phyloP scores from a whole-genome alignment of 2,113 vertebrate species.

The Callipepla californica region DNA sequence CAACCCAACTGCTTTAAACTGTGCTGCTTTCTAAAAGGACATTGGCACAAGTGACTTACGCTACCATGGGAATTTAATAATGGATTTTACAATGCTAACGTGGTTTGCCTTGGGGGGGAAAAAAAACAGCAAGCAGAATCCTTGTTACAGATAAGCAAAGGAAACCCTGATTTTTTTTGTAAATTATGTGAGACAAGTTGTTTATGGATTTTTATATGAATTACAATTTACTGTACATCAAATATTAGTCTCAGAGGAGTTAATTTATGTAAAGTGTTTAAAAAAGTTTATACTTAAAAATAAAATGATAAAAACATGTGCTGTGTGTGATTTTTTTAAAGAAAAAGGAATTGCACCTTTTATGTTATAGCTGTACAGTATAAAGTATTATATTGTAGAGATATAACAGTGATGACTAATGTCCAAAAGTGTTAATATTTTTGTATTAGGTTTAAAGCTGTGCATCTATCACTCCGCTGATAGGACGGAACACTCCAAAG shows the following conservation, averaged over 20 bases:
- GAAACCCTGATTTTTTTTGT: constrained; percentile 93
- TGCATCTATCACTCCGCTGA: constrained; percentile 76
- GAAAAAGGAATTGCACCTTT: constrained; percentile 85
- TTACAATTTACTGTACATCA: constrained; percentile 98
- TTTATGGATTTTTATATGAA: constrained; percentile 96
- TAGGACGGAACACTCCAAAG: constrained; percentile 68
- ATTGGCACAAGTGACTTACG: constrained; percentile 86
- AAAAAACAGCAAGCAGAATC: constrained; percentile 82
- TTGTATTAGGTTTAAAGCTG: constrained; percentile 83
- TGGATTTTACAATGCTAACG: constrained; percentile 82
- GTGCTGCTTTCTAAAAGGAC: constrained; percentile 88
- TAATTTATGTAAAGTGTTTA: constrained; percentile 99
- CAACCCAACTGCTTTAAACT: constrained; percentile 82
- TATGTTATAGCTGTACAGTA: constrained; percentile 88
- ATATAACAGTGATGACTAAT: constrained; percentile 84
- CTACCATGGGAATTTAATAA: constrained; percentile 82
- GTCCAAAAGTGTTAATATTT: constrained; percentile 87
- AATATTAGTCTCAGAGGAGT: constrained; percentile 99
- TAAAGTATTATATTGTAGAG: constrained; percentile 88
- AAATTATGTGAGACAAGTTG: constrained; percentile 96
- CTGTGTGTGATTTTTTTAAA: constrained; percentile 85
- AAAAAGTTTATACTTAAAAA: constrained; percentile 97
- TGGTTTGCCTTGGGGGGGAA: constrained; percentile 80
- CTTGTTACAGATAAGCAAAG: constrained; percentile 89
- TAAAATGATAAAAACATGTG: constrained; percentile 91